These are phyloP conservation scores for Hestina assimilis DNA, from an alignment of 1,140 invertebrate species.

Conservation along the genomic window DNA sequence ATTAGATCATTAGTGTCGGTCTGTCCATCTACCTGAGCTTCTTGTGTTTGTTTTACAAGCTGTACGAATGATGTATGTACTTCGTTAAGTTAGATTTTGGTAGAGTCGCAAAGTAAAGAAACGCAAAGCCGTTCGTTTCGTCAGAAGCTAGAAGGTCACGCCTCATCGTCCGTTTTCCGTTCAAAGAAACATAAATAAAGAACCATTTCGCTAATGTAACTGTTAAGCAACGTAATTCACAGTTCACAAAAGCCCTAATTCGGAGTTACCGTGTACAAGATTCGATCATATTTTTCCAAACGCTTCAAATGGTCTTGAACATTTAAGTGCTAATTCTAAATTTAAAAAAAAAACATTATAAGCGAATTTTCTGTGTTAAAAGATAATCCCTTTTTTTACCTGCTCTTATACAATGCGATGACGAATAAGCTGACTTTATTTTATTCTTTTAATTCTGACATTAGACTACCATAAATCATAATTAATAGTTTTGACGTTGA, in stretches of 20 bases:
- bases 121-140: slow-evolving; percentile 18
- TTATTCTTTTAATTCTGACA: too few relatives aligned
- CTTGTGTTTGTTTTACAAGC: slow-evolving; percentile 38
- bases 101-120: slow-evolving; percentile 11
- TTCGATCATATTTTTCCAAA: too few relatives aligned
- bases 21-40: slow-evolving; percentile 53
- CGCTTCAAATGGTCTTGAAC: too few relatives aligned
- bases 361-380: too few relatives aligned
- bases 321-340: too few relatives aligned
- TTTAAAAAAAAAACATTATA: too few relatives aligned
- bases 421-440: too few relatives aligned
- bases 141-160: slow-evolving; percentile 26
- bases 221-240: slow-evolving; percentile 7
- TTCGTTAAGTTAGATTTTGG: background rate
- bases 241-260: background rate
- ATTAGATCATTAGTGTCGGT: slow-evolving; percentile 61
- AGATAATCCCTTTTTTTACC: too few relatives aligned
- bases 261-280: too few relatives aligned
- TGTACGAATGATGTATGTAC: slow-evolving; percentile 18
- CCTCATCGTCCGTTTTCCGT: slow-evolving; percentile 20
- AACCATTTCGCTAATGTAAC: slow-evolving; percentile 14
- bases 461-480: too few relatives aligned
- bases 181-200: slow-evolving; percentile 9
- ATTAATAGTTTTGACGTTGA: too few relatives aligned
- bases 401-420: too few relatives aligned